Evolutionary conservation across 2,888 invertebrate species (phyloP).

Genomic region (Cryptocheilus praepositus): DNA sequence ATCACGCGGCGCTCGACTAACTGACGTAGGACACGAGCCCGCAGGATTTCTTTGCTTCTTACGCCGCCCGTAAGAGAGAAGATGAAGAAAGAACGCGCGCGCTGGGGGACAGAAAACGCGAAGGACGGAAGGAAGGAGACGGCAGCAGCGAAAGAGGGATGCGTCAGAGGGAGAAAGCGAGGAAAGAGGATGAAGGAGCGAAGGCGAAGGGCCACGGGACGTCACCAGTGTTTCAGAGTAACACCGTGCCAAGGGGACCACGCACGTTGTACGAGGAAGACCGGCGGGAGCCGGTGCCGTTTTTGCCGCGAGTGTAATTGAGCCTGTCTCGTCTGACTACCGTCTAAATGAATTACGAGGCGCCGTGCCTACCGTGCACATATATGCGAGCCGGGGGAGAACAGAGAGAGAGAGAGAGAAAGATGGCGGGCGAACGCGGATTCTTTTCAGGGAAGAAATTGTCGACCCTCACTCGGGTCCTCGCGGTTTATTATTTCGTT

Average conservation of each 20-base stretch:
- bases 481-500: too few relatives aligned
- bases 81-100: neutral
- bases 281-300: conserved; percentile 45
- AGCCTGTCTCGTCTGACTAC: conserved; percentile 64
- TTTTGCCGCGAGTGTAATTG: conserved; percentile 68
- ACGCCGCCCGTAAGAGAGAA: conserved; percentile 30
- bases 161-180: conserved; percentile 15
- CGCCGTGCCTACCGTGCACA: conserved; percentile 40
- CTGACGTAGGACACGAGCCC: conserved; percentile 52
- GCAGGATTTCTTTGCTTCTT: conserved; percentile 27
- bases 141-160: conserved; percentile 25
- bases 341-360: conserved; percentile 68
- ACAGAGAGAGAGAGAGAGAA: too few relatives aligned
- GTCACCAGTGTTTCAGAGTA: conserved; percentile 14
- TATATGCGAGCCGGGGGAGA: too few relatives aligned
- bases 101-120: too few relatives aligned
- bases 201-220: conserved; percentile 6
- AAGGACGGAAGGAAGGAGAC: neutral
- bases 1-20: conserved; percentile 37
- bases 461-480: too few relatives aligned
- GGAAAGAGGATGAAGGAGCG: conserved; percentile 17
- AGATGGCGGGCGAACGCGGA: too few relatives aligned
- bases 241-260: conserved; percentile 60
- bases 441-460: too few relatives aligned
- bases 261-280: conserved; percentile 73